Conservation (phyloP, 2,113 vertebrate species). For the Cryptomyrus ogoouensis region DNA sequence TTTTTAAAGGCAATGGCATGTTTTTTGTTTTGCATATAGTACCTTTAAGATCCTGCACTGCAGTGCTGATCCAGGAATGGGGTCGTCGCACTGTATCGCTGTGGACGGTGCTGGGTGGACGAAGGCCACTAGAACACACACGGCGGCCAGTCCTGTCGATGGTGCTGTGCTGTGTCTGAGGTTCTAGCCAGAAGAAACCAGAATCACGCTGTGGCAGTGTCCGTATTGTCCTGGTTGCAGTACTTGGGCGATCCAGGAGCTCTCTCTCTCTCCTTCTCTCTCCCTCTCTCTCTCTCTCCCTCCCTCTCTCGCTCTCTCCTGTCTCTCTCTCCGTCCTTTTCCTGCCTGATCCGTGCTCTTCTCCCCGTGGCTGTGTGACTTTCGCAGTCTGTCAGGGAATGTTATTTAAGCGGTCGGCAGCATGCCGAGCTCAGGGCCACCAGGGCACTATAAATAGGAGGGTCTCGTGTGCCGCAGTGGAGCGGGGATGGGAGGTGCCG, state of each 20-base stretch:
- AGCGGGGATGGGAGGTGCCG: slow-evolving; percentile 55
- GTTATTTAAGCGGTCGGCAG: slow-evolving; percentile 47
- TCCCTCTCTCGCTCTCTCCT: slow-evolving; percentile 13
- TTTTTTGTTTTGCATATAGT: background rate
- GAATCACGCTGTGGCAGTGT: background rate
- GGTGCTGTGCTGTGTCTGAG: background rate
- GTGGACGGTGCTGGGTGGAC: background rate
- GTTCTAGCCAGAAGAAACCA: background rate
- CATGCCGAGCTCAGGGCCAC: slow-evolving; percentile 46
- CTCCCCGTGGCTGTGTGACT: slow-evolving; percentile 24
- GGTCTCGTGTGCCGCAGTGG: slow-evolving; percentile 61
- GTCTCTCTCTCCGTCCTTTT: slow-evolving; percentile 12
- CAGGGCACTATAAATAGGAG: slow-evolving; percentile 66
- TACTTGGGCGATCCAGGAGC: background rate
- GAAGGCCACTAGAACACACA: background rate
- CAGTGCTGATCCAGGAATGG: background rate
- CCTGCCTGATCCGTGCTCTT: slow-evolving; percentile 31
- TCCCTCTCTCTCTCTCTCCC: background rate
- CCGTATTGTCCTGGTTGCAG: background rate
- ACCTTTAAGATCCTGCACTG: slow-evolving; percentile 6
- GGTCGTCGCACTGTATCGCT: background rate
- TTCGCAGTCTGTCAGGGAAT: slow-evolving; percentile 37
- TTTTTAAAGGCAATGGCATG: background rate
- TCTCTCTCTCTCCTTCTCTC: background rate
- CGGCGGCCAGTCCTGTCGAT: background rate